A percentile compares a stretch with the other conserved stretches of the same genome.
phyloP scores from a whole-genome alignment of 2,797 vertebrate genomes.

The Acrossocheilus fasciatus region DNA sequence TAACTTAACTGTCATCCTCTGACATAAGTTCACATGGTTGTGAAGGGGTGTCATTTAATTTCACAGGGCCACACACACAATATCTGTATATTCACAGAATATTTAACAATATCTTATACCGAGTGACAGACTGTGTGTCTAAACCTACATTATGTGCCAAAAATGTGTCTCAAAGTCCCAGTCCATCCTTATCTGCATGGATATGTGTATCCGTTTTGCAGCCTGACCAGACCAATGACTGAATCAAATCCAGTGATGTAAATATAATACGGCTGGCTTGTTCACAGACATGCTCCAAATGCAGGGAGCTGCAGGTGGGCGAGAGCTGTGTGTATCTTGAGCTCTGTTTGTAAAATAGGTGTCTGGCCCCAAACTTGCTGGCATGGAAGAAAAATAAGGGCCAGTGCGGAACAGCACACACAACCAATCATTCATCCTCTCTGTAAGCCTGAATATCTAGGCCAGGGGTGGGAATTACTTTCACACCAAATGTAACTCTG shows the following conservation, averaged over 20 bases:
- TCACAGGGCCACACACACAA: background rate
- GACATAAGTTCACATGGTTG: background rate
- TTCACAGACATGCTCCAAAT: conserved; percentile 40
- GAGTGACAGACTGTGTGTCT: background rate
- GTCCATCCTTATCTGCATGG: background rate
- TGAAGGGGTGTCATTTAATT: background rate
- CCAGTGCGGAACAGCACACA: background rate
- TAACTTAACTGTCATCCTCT: background rate
- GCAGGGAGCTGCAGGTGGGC: conserved; percentile 8
- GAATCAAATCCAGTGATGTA: background rate
- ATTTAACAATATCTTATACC: background rate
- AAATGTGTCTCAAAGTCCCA: background rate
- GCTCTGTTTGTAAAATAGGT: background rate
- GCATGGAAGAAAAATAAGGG: conserved; percentile 26
- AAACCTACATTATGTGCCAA: background rate
- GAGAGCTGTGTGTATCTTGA: background rate
- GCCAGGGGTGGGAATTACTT: conserved; percentile 6
- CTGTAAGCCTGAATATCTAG: conserved; percentile 24
- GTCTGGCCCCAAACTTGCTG: conserved; percentile 18
- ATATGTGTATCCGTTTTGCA: conserved; percentile 6
- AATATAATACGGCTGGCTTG: background rate
- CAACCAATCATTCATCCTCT: conserved; percentile 42
- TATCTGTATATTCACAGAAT: background rate
- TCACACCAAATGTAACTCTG: background rate
- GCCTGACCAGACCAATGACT: conserved; percentile 24